These are phyloP conservation scores for Apostichopus parvimensis DNA, from an alignment of 35 echinoderm and acorn worm species.

Conservation along the genomic window DNA sequence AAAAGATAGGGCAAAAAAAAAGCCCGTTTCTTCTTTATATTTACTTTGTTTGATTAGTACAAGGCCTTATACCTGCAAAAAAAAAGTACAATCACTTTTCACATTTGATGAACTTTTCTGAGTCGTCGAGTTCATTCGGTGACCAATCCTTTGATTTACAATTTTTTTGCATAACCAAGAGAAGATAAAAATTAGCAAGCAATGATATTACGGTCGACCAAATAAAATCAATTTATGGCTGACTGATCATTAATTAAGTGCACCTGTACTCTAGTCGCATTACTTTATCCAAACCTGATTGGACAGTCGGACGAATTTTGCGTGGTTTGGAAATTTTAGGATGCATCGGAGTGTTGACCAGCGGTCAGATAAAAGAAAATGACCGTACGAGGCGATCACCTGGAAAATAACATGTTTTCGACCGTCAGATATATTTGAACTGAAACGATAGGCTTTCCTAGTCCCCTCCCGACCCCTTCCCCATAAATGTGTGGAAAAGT, in stretches of 20 bases:
- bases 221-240: conserved; percentile 8
- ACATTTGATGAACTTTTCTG: neutral
- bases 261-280: conserved; percentile 1
- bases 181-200: neutral
- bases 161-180: neutral
- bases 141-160: neutral
- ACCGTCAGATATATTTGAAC: too few species aligned
- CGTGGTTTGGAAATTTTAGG: neutral
- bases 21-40: too few species aligned
- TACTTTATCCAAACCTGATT: neutral
- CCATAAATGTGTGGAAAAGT: too few species aligned
- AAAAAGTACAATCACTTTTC: conserved; percentile 26
- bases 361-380: neutral
- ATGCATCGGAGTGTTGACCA: neutral
- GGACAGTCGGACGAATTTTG: neutral
- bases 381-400: neutral
- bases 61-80: neutral
- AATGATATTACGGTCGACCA: conserved; percentile 16
- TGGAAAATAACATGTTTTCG: neutral
- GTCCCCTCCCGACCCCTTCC: too few species aligned
- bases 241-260: conserved; percentile 24
- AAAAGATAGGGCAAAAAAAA: too few species aligned
- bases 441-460: too few species aligned
- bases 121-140: neutral
- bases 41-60: neutral